A percentile compares a stretch with the other conserved stretches of the same genome.
Evolutionary conservation across 2,113 vertebrate genomes (phyloP).

Genomic region (Vicugna pacos): DNA sequence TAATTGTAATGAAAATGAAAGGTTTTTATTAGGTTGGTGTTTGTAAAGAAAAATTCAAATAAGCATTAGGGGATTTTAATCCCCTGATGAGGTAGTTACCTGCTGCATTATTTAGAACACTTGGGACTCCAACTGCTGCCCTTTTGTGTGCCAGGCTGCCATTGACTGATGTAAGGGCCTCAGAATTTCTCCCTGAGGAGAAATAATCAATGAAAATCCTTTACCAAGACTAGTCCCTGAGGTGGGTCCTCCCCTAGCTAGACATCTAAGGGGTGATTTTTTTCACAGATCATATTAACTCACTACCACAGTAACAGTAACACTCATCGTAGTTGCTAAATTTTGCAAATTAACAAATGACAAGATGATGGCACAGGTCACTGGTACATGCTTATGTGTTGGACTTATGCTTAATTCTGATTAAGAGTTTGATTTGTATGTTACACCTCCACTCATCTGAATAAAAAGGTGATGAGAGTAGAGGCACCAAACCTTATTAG

Average conservation of each 20-base stretch:
- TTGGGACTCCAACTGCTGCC: constrained; percentile 54
- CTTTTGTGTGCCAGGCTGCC: constrained; percentile 48
- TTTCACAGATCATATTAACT: constrained; percentile 63
- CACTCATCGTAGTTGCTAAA: constrained; percentile 36
- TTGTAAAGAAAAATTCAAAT: constrained; percentile 71
- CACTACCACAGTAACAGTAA: not conserved
- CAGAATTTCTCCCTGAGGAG: constrained; percentile 61
- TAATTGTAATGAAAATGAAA: constrained; percentile 57
- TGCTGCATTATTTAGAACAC: constrained; percentile 73
- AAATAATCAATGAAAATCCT: constrained; percentile 61
- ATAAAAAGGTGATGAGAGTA: not conserved
- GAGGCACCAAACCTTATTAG: not conserved
- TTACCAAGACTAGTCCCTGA: constrained; percentile 46
- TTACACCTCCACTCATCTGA: not conserved
- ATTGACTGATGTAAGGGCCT: constrained; percentile 51
- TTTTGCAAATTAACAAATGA: constrained; percentile 38
- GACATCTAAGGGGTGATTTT: not conserved
- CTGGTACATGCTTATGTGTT: not conserved
- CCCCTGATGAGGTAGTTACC: constrained; percentile 66
- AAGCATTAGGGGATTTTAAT: constrained; percentile 66
- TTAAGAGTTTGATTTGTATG: constrained; percentile 23
- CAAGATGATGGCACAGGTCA: constrained; percentile 34
- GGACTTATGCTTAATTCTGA: constrained; percentile 49
- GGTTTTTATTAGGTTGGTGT: constrained; percentile 70
- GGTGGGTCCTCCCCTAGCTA: not conserved